Evolutionary conservation across 1,140 invertebrate species (phyloP), one percentile per base, ranked within the genome.

Genomic region (Trachymyrmex septentrionalis): DNA sequence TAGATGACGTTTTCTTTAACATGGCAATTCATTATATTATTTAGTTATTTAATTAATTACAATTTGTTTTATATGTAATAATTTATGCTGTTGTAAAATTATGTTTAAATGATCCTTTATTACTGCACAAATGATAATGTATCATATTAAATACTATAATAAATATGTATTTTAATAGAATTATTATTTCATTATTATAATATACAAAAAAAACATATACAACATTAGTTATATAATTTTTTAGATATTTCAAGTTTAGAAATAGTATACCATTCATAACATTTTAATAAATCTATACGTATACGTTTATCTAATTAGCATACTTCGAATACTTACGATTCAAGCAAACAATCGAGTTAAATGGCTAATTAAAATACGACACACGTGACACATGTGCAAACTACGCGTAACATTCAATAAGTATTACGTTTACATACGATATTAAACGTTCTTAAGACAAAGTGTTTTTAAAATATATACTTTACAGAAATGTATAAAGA

Each of bases 291-390:
- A 63, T 4, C 30, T 59, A 34, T 48, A n/a, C 21, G 14, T 78
- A 50, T 50, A 50, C 48, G 10, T 16, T 50, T 16, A 14, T 10
- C 0, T 50, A 16, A 50, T n/a, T 38, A 57, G 34, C 7, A 48
- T 44, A 21, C 50, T 69, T 57, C 16, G 6, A 38, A 2, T 71
- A 48, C 14, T 71, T 44, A 44, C 14, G 16, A 71, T 59, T 66
- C 27, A 38, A 27, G 10, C 7, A 71, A 44, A n/a, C n/a, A 34
- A 19, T 9, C 48, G 55, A 81, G 27, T 48, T 5, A 71, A 24
- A 48, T 34, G 12, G 27, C 63, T 61, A 59, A 89, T 89, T 88
- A 75, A 75, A 86, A 80, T 86, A 53, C 61, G n/a, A n/a, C 30
- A 55, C 50, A 75, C 44, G 48, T 63, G n/a, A 55, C 24, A 44